Base-by-base conservation (phyloP, 2,113 vertebrate species). In the Etheostoma spectabile region DNA sequence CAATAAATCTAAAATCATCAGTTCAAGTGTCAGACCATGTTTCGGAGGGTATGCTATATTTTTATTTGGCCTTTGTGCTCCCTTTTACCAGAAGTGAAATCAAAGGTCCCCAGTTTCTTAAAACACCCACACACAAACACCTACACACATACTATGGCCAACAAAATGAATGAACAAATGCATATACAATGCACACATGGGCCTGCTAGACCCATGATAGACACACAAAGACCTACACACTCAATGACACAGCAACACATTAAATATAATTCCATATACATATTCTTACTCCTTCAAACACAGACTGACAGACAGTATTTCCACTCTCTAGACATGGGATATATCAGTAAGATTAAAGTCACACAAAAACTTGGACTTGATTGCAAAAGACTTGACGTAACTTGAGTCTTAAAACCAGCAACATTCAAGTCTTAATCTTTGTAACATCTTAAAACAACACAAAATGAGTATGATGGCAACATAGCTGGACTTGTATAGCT, bases 1-100 rank as follows among this genome's bases (percentile, higher is more conserved):
- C 27, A 30, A 30, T 30, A 30, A 30, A 30, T 30, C 27, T 30
- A 30, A 30, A 30, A 30, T 30, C 27, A 30, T 30, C 27, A 30
- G 27, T 30, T 30, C 27, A 30, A 30, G 27, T 30, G 27, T 30
- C 27, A 30, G 27, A 30, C 27, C 27, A 30, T 30, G 2, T 30
- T 30, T 30, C 3, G 27, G 27, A 30, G 27, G 27, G 27, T 30
- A 30, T 30, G 27, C 27, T 30, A 30, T 3, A 30, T 3, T 30
- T 30, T 85, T 80, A 80, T 89, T 89, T 85, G 74, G 59, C 63
- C 61, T 82, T 74, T 74, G 71, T 66, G 64, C 74, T 59, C 67
- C 49, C 60, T 66, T 88, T 82, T 21, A 69, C 62, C 12, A 61
- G 71, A 84, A 86, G 71, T 21, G 71, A 79, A 66, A 82, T 66